phyloP scores from a whole-genome alignment of 2,113 vertebrate species.

The Heterotis niloticus region DNA sequence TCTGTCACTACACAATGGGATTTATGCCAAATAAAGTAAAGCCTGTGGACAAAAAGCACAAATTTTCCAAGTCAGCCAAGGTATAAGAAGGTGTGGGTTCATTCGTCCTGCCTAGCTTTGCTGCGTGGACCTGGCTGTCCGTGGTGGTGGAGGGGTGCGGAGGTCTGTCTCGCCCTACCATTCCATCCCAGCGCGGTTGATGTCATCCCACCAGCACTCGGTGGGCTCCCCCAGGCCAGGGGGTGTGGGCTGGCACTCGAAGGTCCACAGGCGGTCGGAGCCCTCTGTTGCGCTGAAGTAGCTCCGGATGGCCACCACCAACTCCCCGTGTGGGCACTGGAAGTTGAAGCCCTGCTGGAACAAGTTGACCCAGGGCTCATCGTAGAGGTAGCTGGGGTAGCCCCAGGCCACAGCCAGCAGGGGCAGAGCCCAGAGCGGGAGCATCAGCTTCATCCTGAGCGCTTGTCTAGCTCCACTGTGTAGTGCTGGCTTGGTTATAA shows the following conservation, averaged over 20 bases:
- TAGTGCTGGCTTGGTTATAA: constrained; percentile 64
- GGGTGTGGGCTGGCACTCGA: constrained; percentile 83
- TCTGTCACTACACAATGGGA: no score
- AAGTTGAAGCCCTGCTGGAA: constrained; percentile 93
- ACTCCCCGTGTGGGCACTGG: constrained; percentile 89
- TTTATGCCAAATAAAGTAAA: no score
- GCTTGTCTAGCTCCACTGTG: constrained; percentile 36
- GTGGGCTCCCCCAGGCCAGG: constrained; percentile 78
- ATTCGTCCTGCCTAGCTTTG: neutral
- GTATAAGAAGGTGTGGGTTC: neutral
- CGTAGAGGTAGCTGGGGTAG: constrained; percentile 71
- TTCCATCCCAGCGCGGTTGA: constrained; percentile 84
- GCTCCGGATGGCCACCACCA: constrained; percentile 82
- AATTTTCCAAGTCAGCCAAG: neutral
- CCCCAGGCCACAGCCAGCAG: constrained; percentile 61
- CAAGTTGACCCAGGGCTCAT: constrained; percentile 82
- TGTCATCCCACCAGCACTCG: constrained; percentile 99
- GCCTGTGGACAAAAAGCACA: neutral
- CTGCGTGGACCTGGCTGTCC: neutral
- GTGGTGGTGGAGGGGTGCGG: neutral
- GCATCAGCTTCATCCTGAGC: constrained; percentile 64
- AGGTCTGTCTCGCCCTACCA: constrained; percentile 70
- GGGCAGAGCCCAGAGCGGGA: constrained; percentile 60
- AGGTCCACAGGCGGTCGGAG: constrained; percentile 86
- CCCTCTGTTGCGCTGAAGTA: constrained; percentile 84